These are phyloP conservation scores for Tragopan temminckii DNA, from an alignment of 2,797 vertebrate species.

Conservation along the genomic window DNA sequence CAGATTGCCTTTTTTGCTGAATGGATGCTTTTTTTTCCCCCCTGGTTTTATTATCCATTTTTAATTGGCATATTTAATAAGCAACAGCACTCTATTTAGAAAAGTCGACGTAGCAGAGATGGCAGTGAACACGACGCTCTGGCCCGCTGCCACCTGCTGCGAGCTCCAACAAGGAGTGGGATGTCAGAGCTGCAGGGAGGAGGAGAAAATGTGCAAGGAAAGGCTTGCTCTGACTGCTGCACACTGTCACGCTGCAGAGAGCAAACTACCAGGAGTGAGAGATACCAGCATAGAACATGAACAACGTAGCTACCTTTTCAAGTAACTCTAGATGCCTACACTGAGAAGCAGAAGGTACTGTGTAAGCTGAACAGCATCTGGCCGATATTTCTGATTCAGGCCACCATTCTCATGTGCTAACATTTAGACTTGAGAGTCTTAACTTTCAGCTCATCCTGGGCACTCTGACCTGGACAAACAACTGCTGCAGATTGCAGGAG, in stretches of 20 bases:
- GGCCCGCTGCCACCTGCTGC: not conserved
- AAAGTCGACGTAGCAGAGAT: not conserved
- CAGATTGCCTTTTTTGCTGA: not conserved
- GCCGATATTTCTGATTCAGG: not conserved
- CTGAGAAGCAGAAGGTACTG: not conserved
- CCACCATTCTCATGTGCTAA: not conserved
- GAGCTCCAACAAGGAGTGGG: not conserved
- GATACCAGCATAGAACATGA: not conserved
- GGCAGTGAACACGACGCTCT: not conserved
- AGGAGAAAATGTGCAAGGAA: not conserved
- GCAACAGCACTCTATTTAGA: not conserved
- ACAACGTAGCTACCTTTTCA: not conserved
- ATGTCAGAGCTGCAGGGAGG: slow-evolving; percentile 6
- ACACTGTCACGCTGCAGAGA: not conserved
- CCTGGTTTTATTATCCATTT: not conserved
- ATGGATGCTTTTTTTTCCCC: not conserved
- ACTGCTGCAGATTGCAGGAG: not conserved
- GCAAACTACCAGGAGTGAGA: not conserved
- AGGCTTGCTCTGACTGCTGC: not conserved
- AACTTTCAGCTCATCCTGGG: not conserved
- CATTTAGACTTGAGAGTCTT: not conserved
- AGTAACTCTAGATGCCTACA: not conserved
- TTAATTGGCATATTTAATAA: slow-evolving; percentile 12
- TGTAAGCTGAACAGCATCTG: not conserved
- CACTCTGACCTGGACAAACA: not conserved